Conservation (phyloP, 2,888 invertebrate genomes). For the Drosophila differens region DNA sequence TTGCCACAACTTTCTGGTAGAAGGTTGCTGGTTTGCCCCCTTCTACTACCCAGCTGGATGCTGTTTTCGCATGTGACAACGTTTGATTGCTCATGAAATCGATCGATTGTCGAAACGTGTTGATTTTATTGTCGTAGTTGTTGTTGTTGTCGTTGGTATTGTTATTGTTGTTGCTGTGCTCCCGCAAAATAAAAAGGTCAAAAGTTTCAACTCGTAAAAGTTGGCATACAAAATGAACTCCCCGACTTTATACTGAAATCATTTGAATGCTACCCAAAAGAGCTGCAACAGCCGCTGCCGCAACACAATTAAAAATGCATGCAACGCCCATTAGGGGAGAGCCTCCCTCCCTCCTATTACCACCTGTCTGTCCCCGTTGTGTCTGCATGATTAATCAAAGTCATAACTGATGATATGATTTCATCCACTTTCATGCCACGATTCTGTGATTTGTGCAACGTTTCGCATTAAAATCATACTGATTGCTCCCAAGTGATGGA, state of each 20-base stretch:
- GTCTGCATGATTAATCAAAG: conserved; percentile 57
- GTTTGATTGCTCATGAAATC: conserved; percentile 80
- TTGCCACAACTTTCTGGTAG: conserved; percentile 72
- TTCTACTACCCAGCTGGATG: neutral
- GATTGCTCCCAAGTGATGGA: conserved; percentile 49
- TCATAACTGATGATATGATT: conserved; percentile 50
- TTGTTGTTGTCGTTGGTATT: conserved; percentile 9
- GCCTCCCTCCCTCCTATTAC: neutral
- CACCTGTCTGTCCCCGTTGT: conserved; percentile 26
- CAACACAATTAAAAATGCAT: conserved; percentile 62
- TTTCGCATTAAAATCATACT: conserved; percentile 57
- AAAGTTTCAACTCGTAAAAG: conserved; percentile 76
- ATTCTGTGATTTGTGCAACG: conserved; percentile 54
- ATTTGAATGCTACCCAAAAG: conserved; percentile 61
- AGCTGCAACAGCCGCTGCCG: conserved; percentile 33
- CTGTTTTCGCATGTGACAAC: conserved; percentile 72
- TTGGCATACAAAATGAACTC: conserved; percentile 69
- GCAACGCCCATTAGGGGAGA: conserved; percentile 4
- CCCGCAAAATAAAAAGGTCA: conserved; percentile 63
- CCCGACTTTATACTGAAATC: conserved; percentile 51
- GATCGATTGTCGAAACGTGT: conserved; percentile 78
- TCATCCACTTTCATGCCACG: conserved; percentile 52
- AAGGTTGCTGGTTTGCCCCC: conserved; percentile 26
- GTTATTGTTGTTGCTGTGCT: conserved; percentile 1
- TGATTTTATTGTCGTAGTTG: conserved; percentile 67